Conservation (phyloP, 2,888 invertebrate genomes). For the Chymomyza fuscimana region DNA sequence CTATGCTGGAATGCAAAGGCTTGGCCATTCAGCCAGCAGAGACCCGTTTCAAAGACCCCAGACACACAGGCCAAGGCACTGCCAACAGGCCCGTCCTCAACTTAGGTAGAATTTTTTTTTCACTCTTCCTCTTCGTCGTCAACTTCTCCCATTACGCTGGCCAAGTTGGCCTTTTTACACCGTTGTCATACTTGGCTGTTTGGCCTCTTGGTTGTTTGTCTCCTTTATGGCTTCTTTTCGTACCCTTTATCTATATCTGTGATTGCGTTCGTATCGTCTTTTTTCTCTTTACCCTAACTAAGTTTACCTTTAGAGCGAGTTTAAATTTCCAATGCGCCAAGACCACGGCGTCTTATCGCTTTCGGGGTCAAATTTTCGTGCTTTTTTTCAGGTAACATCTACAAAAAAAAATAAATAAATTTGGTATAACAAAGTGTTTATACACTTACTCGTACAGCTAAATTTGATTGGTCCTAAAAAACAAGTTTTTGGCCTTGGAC, state of each 20-base stretch:
- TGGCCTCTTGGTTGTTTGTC: slow-evolving; percentile 61
- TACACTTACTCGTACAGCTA: neutral
- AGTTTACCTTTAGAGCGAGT: slow-evolving; percentile 16
- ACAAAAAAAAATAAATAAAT: slow-evolving; percentile 26
- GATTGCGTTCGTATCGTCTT: slow-evolving; percentile 61
- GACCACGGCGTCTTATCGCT: slow-evolving; percentile 11
- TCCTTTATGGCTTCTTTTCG: slow-evolving; percentile 72
- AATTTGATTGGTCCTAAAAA: too few species aligned
- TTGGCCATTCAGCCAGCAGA: slow-evolving; percentile 45
- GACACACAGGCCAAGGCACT: neutral
- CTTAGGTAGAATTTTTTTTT: slow-evolving; percentile 57
- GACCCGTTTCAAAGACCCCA: slow-evolving; percentile 29
- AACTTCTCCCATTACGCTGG: slow-evolving; percentile 30
- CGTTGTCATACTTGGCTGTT: slow-evolving; percentile 34
- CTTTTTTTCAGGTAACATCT: slow-evolving; percentile 49
- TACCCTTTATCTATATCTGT: slow-evolving; percentile 70
- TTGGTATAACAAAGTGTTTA: neutral
- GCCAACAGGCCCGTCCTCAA: slow-evolving; percentile 29
- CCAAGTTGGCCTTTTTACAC: slow-evolving; percentile 36
- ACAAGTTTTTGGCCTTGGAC: too few species aligned
- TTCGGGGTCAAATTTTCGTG: slow-evolving; percentile 65
- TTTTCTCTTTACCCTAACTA: slow-evolving; percentile 28
- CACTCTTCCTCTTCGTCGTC: slow-evolving; percentile 19
- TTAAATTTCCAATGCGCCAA: slow-evolving; percentile 6
- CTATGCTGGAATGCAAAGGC: slow-evolving; percentile 61